phyloP scores from a whole-genome alignment of 92 coral and sea anemone genomes.

The Umimayanthus chanpuru region DNA sequence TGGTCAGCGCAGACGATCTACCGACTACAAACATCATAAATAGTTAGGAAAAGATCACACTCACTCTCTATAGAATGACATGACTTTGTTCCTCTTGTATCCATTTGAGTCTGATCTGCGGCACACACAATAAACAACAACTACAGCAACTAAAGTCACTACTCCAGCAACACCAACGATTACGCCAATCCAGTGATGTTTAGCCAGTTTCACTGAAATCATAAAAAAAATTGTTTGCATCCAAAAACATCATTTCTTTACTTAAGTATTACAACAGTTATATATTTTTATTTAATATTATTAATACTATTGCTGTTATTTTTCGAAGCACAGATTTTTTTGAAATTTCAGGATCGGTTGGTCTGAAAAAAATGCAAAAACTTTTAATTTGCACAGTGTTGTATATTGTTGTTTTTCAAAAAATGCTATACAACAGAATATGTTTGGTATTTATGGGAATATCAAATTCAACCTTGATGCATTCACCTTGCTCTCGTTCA shows the following conservation, averaged over 20 bases:
- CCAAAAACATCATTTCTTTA: background rate
- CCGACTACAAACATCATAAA: too few species aligned
- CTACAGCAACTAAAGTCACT: conserved; percentile 60
- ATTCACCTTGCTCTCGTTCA: too few species aligned
- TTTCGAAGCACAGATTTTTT: too few species aligned
- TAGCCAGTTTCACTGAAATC: conserved; percentile 45
- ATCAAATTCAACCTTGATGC: too few species aligned
- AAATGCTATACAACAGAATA: too few species aligned
- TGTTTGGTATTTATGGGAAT: too few species aligned
- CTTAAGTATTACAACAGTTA: background rate
- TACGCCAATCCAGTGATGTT: conserved; percentile 73
- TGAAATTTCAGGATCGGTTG: too few species aligned
- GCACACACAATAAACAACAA: conserved; percentile 61
- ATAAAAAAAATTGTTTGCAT: background rate
- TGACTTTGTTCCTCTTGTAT: conserved; percentile 61
- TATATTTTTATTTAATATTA: background rate
- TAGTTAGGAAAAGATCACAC: conserved; percentile 12
- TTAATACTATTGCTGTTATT: background rate
- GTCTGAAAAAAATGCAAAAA: too few species aligned
- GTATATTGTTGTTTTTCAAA: too few species aligned
- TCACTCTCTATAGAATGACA: conserved; percentile 80
- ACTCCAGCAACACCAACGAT: conserved; percentile 63
- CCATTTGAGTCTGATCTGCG: conserved; percentile 48
- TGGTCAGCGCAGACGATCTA: too few species aligned
- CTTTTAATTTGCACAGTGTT: too few species aligned